These are phyloP conservation scores for Arenaria interpres DNA, from an alignment of 2,113 vertebrate genomes.

Conservation along the genomic window DNA sequence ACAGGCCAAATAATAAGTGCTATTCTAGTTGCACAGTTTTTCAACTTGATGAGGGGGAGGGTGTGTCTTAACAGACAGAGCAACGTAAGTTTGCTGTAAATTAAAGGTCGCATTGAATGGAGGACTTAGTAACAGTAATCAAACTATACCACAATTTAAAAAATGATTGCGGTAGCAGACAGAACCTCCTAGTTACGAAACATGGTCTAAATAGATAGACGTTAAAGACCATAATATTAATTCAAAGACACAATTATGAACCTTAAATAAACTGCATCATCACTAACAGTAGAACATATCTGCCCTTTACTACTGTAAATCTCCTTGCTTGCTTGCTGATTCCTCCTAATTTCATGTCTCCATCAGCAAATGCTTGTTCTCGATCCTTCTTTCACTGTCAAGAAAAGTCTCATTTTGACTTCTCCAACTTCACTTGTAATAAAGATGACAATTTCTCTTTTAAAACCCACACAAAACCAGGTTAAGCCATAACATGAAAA, in stretches of 20 bases:
- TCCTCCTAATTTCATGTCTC: neutral
- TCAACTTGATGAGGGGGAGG: neutral
- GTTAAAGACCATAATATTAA: neutral
- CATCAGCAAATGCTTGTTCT: neutral
- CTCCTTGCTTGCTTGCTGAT: neutral
- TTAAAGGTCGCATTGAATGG: neutral
- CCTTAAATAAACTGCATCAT: neutral
- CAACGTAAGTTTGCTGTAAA: neutral
- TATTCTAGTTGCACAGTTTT: neutral
- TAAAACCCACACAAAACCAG: neutral
- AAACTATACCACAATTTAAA: neutral
- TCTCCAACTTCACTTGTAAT: neutral
- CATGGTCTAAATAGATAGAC: neutral
- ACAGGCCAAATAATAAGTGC: neutral
- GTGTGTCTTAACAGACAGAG: neutral
- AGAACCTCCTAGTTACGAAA: neutral
- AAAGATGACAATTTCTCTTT: neutral
- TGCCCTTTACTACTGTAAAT: neutral
- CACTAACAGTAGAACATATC: neutral
- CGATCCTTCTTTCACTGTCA: neutral
- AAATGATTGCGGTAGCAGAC: neutral
- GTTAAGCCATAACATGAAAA: neutral
- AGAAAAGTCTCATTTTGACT: neutral
- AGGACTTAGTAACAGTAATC: neutral
- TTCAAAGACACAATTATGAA: neutral